Conservation (phyloP, 2,113 vertebrate species). For the Marmota monax region DNA sequence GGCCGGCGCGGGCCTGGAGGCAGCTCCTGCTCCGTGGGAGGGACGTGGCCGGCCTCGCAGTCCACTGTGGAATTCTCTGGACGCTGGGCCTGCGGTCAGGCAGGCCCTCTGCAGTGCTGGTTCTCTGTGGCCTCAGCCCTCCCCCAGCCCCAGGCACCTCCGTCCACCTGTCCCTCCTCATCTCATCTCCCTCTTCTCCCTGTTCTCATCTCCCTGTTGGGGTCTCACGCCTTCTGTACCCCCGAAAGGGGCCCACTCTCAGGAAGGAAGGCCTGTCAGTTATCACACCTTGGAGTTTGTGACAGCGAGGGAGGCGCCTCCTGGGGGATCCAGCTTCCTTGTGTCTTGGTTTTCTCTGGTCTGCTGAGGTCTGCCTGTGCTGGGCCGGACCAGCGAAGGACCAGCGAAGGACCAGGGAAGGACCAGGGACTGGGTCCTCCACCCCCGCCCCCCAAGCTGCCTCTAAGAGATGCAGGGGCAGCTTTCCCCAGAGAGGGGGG, state of each 20-base stretch:
- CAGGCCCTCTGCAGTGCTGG: not conserved
- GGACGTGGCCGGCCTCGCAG: fast-evolving
- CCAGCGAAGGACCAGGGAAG: too few relatives aligned
- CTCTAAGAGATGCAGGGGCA: not conserved
- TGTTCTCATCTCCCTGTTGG: not conserved
- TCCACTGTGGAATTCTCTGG: not conserved
- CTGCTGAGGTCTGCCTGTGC: too few relatives aligned
- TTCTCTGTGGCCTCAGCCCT: not conserved
- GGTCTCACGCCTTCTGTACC: not conserved
- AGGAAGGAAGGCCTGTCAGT: not conserved
- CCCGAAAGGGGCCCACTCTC: too few relatives aligned
- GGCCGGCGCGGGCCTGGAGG: not conserved
- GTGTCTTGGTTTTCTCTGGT: too few relatives aligned
- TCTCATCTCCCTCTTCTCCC: not conserved
- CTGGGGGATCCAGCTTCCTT: not conserved
- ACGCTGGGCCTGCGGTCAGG: too few relatives aligned
- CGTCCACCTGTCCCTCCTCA: not conserved
- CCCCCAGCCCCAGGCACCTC: not conserved
- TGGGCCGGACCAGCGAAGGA: too few relatives aligned
- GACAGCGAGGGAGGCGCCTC: not conserved
- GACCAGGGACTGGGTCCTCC: too few relatives aligned
- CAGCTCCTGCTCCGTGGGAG: not conserved
- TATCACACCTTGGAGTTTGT: not conserved
- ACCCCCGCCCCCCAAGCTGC: not conserved
- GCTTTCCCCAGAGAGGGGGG: not conserved